phyloP scores from a whole-genome alignment of 1,140 invertebrate genomes.

The Schmidtea mediterranea region DNA sequence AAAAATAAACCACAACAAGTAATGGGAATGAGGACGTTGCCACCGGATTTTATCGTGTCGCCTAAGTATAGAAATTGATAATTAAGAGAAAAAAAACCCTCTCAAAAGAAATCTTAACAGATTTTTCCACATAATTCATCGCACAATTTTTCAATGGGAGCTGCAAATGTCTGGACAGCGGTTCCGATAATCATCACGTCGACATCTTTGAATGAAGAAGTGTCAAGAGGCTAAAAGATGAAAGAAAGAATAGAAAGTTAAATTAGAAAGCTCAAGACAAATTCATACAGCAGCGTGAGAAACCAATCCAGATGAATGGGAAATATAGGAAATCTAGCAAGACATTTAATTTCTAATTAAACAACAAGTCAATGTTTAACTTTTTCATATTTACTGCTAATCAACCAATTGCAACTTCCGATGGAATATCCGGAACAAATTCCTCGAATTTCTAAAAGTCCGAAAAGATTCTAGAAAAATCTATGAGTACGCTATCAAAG shows the following conservation, averaged over 20 bases:
- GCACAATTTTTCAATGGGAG: no score
- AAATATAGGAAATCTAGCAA: constrained; percentile 5
- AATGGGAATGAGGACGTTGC: background rate
- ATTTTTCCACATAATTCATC: no score
- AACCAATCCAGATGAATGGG: background rate
- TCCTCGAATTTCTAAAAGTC: background rate
- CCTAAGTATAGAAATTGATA: background rate
- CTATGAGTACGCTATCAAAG: no score
- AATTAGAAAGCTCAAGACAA: background rate
- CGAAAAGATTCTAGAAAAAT: background rate
- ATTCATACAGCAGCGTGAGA: background rate
- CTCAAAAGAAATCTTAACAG: no score
- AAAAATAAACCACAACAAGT: background rate
- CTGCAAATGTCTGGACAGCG: background rate
- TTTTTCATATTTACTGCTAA: background rate
- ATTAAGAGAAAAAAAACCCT: no score
- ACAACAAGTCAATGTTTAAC: no score
- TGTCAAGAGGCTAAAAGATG: background rate
- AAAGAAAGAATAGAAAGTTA: background rate
- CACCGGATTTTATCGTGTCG: background rate
- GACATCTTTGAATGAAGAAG: background rate
- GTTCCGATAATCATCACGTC: background rate
- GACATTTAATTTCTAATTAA: no score
- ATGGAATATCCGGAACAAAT: background rate
- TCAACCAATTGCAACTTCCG: constrained; percentile 2